phyloP scores from a whole-genome alignment of 2,113 vertebrate genomes.

The Catagonus wagneri region DNA sequence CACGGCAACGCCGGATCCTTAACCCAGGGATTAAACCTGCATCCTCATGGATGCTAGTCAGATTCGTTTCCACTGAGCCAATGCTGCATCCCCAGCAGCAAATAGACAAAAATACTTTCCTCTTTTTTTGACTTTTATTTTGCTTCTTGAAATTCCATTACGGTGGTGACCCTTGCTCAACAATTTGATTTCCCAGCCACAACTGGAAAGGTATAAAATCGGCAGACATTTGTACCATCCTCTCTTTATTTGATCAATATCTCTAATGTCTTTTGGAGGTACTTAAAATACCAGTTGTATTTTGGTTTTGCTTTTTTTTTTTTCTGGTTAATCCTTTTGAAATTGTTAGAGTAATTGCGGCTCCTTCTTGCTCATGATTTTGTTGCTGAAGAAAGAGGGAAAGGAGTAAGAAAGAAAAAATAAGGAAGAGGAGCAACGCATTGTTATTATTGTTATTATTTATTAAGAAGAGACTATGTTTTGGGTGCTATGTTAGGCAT shows the following conservation, averaged over 20 bases:
- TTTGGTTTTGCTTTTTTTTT: background rate
- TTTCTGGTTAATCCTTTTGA: conserved; percentile 7
- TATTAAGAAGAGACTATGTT: background rate
- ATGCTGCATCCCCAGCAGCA: conserved; percentile 19
- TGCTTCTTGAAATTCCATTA: conserved; percentile 56
- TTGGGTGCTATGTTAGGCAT: background rate
- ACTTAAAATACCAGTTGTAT: background rate
- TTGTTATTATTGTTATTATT: background rate
- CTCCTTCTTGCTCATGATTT: background rate
- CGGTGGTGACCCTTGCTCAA: background rate
- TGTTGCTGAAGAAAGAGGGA: background rate
- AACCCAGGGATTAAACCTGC: no score
- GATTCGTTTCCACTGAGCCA: background rate
- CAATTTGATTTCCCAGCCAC: conserved; percentile 40
- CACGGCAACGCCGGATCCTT: no score
- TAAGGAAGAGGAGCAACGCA: background rate
- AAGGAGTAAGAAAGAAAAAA: background rate
- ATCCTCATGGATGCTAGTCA: no score
- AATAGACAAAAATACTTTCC: conserved; percentile 14
- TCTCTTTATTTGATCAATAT: conserved; percentile 43
- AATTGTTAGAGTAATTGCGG: background rate
- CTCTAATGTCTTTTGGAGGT: conserved; percentile 2
- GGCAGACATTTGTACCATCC: background rate
- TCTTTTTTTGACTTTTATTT: conserved; percentile 13
- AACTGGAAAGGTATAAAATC: background rate